Evolutionary conservation across 2,888 invertebrate genomes (phyloP), one percentile per base, ranked within the genome.

Genomic region (Clunio marinus): DNA sequence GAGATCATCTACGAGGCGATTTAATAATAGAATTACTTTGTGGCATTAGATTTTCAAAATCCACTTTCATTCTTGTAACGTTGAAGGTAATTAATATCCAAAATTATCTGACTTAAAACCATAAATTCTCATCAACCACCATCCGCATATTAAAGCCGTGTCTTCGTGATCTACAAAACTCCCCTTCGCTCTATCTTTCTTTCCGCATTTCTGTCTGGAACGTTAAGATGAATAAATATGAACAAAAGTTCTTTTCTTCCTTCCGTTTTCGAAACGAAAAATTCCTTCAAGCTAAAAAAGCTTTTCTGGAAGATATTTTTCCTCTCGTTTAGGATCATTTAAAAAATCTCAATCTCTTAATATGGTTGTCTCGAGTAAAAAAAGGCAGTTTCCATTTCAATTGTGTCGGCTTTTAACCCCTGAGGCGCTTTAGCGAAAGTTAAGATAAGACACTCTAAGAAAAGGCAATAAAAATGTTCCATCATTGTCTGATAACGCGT

Each of bases 401-500:
- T 41, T 41, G n/a, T 13, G 41, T 13, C 41, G 41, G n/a, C n/a
- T n/a, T n/a, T 10, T 15, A 41, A n/a, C 41, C 41, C 41, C 15
- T n/a, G 41, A 41, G 41, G 10, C 10, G 32, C 32, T 32, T 5
- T 5, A 32, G 32, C 41, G 41, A n/a, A 41, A 2, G 41, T 41
- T 41, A n/a, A 10, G 41, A 41, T 41, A 41, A n/a, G n/a, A n/a
- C n/a, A n/a, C n/a, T 4, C 32, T 7, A 32, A 32, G 10, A 32
- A 32, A 10, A 32, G 10, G 51, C 51, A 51, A 51, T 51, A 51
- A 51, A 51, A 51, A 51, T 51, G 17, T 17, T 51, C 10, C 51
- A 51, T 51, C 51, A 51, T 51, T 51, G 51, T 22, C 51, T 20
- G 51, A 51, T 51, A 51, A 51, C 51, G 51, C 51, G 51, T 51